Evolutionary conservation across 2,888 invertebrate genomes (phyloP).

Genomic region (Euproctis similis): DNA sequence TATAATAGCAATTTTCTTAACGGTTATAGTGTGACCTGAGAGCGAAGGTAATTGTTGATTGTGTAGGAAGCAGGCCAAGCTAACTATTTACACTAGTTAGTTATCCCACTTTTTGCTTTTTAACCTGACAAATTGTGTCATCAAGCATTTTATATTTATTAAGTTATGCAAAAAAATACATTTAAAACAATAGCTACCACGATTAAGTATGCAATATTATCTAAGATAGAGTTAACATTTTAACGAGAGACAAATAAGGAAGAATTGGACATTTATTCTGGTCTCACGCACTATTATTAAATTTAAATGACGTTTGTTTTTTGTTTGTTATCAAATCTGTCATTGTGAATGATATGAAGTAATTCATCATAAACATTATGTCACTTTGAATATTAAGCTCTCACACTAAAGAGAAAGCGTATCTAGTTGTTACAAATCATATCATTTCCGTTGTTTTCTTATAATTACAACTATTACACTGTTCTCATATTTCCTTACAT

Average conservation of each 20-base stretch:
- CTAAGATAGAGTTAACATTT: neutral
- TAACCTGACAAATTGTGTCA: slow-evolving; percentile 10
- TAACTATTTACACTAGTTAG: slow-evolving; percentile 14
- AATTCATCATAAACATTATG: neutral
- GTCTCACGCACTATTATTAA: slow-evolving; percentile 1
- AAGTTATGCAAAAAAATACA: neutral
- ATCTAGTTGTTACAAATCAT: slow-evolving; percentile 7
- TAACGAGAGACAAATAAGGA: neutral
- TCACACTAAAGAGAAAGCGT: slow-evolving; percentile 17
- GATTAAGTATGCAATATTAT: neutral
- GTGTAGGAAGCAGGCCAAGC: slow-evolving; percentile 39
- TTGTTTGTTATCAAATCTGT: slow-evolving; percentile 1
- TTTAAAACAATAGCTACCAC: neutral
- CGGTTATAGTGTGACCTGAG: slow-evolving; percentile 41
- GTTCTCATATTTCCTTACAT: slow-evolving; percentile 21
- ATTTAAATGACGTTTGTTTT: neutral
- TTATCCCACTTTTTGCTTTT: slow-evolving; percentile 10
- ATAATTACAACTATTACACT: slow-evolving; percentile 10
- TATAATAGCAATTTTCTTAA: slow-evolving; percentile 40
- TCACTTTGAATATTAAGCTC: slow-evolving; percentile 9
- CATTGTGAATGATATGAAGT: neutral
- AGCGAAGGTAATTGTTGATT: slow-evolving; percentile 41
- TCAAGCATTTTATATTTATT: slow-evolving; percentile 1
- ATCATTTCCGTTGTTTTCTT: slow-evolving; percentile 11
- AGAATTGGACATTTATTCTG: neutral